Base-by-base conservation (phyloP, 1,140 invertebrate genomes). In the Drosophila pandora region DNA sequence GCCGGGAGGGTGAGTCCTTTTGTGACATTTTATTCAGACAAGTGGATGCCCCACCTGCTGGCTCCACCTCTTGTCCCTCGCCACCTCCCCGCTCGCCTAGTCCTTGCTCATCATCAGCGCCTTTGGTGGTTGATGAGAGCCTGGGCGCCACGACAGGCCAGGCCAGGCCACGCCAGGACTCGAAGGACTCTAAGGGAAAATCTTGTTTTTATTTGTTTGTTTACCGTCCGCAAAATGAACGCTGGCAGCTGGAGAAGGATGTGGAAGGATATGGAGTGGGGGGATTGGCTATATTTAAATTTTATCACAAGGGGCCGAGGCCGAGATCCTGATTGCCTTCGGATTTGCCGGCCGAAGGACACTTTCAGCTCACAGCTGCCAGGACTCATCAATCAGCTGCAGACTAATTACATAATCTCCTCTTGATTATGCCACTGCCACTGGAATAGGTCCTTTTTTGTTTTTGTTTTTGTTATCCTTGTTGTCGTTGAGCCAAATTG, bases 391-490 rank as follows among this genome's bases (percentile, higher is more conserved):
- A 91, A 91, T 91, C 90, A 91, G 90, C 74, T 91, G 80, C 90
- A 91, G 90, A 91, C 90, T 91, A 91, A 91, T 91, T 91, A 91
- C 90, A 90, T 91, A 91, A 91, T 91, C 90, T 90, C 71, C 80
- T 90, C 90, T 91, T 90, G 82, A 91, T 90, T 90, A 91, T 91
- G 77, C 79, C 75, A 69, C 70, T 45, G 60, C 50, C 50, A 22
- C 21, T 47, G 21, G 41, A 53, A 45, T 13, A 43, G 41, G 41
- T 43, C 41, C 41, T 21, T 43, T 43, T 21, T 8, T 12, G 10
- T 37, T 43, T 8, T 43, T 8, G 10, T 43, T 13, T 43, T 54
- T 54, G 54, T 41, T 65, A 37, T 37, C 34, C 34, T 37, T 37
- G 62, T 30, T 62, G 39, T 41, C 17, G 28, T 37, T 73, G 52